Conservation (phyloP, 2,888 invertebrate genomes). For the Operophtera brumata region DNA sequence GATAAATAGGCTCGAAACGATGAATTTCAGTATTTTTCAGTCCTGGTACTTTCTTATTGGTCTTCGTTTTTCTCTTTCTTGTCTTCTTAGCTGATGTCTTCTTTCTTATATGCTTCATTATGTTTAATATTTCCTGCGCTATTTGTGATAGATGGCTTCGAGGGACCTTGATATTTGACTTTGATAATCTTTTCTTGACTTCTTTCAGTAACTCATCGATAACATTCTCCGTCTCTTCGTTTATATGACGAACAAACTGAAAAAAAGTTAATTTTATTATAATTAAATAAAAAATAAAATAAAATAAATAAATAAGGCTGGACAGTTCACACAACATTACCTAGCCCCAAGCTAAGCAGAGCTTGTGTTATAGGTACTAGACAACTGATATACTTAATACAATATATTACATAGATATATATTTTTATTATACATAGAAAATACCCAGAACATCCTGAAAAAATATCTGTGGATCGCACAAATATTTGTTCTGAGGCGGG, state of each 20-base stretch:
- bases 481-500: no score
- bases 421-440: no score
- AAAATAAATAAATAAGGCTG: no score
- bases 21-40: neutral
- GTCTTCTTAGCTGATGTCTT: neutral
- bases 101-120: constrained; percentile 1
- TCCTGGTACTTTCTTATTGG: neutral
- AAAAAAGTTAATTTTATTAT: constrained; percentile 17
- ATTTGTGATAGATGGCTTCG: neutral
- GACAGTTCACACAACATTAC: no score
- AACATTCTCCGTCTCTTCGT: constrained; percentile 45
- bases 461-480: no score
- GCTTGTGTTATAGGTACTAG: no score
- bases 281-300: no score
- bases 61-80: neutral
- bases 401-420: no score
- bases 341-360: no score
- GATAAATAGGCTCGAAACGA: neutral
- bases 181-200: constrained; percentile 35
- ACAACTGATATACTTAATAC: no score
- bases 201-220: constrained; percentile 44
- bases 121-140: neutral
- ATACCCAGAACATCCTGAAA: no score
- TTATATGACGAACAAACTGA: constrained; percentile 47
- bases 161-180: neutral